Percentiles rank a stretch among this genome's conserved stretches.
Conservation (phyloP, 2,888 invertebrate species). For the Agrotis clavis region DNA sequence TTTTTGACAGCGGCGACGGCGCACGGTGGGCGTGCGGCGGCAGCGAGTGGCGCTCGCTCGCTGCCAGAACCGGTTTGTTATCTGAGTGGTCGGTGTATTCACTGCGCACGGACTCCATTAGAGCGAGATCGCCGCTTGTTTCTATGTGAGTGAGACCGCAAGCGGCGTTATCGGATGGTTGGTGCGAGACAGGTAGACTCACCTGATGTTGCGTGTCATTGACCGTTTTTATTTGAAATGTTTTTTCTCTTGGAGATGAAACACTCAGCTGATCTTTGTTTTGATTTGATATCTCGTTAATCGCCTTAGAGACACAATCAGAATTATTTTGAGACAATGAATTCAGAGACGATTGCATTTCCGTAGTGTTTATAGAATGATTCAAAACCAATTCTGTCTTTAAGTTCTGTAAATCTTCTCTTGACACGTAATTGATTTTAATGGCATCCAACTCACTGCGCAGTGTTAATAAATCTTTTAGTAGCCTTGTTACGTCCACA, state of each 20-base stretch:
- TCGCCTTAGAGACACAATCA: neutral
- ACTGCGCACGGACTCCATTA: neutral
- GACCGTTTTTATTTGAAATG: too few species aligned
- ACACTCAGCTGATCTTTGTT: neutral
- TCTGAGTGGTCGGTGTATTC: neutral
- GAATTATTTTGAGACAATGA: neutral
- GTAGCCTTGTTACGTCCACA: neutral
- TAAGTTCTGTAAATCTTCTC: neutral
- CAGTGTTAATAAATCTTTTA: neutral
- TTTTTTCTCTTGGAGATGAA: too few species aligned
- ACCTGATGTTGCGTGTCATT: too few species aligned
- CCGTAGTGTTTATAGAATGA: too few species aligned
- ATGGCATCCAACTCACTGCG: neutral
- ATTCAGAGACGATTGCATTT: neutral
- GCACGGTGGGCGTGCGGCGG: too few species aligned
- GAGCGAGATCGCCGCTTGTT: neutral
- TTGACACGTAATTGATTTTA: neutral
- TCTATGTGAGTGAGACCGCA: neutral
- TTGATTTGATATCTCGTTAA: neutral
- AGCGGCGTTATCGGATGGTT: neutral
- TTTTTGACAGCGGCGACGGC: neutral
- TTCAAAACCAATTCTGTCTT: neutral
- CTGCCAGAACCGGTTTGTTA: neutral
- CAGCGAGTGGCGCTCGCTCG: neutral
- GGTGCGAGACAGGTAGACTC: neutral